Conservation (phyloP, 2,797 vertebrate genomes). For the Spinus pinus region DNA sequence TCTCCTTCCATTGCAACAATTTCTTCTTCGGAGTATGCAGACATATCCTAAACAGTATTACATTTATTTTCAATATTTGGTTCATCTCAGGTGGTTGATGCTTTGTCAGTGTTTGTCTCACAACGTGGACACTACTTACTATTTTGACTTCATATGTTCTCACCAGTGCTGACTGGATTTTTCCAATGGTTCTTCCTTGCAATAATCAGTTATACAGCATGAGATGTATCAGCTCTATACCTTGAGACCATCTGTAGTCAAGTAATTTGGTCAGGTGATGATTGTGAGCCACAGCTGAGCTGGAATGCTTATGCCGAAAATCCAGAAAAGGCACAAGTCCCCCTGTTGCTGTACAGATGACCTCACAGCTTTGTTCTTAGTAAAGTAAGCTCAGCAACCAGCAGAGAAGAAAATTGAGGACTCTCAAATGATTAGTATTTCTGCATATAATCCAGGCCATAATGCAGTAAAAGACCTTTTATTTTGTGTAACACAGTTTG, state of each 20-base stretch:
- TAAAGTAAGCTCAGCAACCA: not conserved
- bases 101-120: not conserved
- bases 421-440: not conserved
- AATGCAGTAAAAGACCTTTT: not conserved
- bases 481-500: not conserved
- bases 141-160: conserved; percentile 44
- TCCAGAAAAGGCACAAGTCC: not conserved
- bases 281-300: conserved; percentile 22
- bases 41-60: not conserved
- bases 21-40: not conserved
- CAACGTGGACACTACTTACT: not conserved
- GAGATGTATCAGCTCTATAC: not conserved
- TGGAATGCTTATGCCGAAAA: not conserved
- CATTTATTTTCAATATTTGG: not conserved
- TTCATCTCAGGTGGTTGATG: not conserved
- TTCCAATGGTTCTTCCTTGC: conserved; percentile 45
- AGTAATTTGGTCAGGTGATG: conserved; percentile 33
- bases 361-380: not conserved
- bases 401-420: not conserved
- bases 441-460: not conserved
- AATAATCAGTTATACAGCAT: conserved; percentile 35
- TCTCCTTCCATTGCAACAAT: not conserved
- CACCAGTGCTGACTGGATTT: conserved; percentile 51
- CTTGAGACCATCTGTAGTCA: conserved; percentile 32
- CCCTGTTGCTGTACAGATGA: not conserved